phyloP scores from a whole-genome alignment of 2,113 vertebrate species.

The Rhinolophus sinicus region DNA sequence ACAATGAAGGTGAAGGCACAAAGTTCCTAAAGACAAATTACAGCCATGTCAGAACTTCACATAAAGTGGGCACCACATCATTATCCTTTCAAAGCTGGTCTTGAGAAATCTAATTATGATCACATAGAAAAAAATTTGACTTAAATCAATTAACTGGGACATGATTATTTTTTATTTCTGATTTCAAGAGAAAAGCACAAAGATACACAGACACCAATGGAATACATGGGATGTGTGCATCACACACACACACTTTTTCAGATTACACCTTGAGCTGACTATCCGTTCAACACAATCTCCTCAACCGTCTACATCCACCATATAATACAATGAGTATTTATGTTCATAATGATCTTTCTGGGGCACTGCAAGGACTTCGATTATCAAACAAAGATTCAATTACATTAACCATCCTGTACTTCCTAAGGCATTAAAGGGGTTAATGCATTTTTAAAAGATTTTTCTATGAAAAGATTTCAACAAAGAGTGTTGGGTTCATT shows the following conservation, averaged over 20 bases:
- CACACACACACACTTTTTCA: not conserved
- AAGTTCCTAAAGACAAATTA: not conserved
- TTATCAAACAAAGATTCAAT: not conserved
- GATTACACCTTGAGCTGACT: not conserved
- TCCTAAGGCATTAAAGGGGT: conserved; percentile 6
- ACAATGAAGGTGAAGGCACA: not conserved
- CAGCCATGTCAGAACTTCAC: not conserved
- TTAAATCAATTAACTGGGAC: not conserved
- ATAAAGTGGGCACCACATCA: not conserved
- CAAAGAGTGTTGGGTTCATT: conserved; percentile 52
- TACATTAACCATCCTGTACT: not conserved
- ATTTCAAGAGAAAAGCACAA: conserved; percentile 43
- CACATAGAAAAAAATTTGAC: not conserved
- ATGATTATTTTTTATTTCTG: not conserved
- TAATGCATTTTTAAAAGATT: conserved; percentile 45
- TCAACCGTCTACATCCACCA: not conserved
- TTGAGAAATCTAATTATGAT: not conserved
- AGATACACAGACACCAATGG: not conserved
- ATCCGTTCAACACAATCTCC: not conserved
- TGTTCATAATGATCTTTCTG: not conserved
- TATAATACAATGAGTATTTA: not conserved
- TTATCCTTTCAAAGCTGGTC: not conserved
- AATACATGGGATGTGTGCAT: not conserved
- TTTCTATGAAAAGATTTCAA: conserved; percentile 56
- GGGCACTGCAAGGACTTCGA: not conserved